phyloP scores from a whole-genome alignment of 2,888 invertebrate genomes.

The Ectemnius lituratus region DNA sequence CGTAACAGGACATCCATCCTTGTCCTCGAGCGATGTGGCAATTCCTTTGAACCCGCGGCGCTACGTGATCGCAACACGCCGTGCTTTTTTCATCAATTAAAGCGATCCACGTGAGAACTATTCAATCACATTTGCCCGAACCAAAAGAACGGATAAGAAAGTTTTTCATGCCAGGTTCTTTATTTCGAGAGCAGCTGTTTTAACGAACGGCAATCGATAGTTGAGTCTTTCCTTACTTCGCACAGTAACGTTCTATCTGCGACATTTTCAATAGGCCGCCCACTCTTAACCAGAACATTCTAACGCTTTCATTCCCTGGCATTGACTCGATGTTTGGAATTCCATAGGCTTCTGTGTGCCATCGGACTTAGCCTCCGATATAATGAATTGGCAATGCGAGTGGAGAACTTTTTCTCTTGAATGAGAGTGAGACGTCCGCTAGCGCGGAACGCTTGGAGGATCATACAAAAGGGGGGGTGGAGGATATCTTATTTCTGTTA shows the following conservation, averaged over 20 bases:
- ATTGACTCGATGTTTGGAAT: no score
- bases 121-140: slow-evolving; percentile 18
- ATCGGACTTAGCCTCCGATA: neutral
- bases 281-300: no score
- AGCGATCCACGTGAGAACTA: slow-evolving; percentile 17
- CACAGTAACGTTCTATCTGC: neutral
- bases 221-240: neutral
- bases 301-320: no score
- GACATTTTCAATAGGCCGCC: neutral
- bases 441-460: no score
- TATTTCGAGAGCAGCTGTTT: neutral
- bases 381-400: neutral
- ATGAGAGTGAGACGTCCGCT: no score
- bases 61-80: slow-evolving; percentile 18
- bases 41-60: slow-evolving; percentile 17
- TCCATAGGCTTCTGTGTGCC: no score
- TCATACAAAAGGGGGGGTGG: neutral
- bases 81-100: slow-evolving; percentile 23
- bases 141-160: neutral
- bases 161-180: neutral
- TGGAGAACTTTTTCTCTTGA: neutral
- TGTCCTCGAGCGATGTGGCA: slow-evolving; percentile 17
- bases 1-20: slow-evolving; percentile 38
- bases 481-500: slow-evolving; percentile 23
- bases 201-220: slow-evolving; percentile 14